These are phyloP conservation scores for Leptogaster cylindrica DNA, from an alignment of 2,888 invertebrate species.

Conservation along the genomic window DNA sequence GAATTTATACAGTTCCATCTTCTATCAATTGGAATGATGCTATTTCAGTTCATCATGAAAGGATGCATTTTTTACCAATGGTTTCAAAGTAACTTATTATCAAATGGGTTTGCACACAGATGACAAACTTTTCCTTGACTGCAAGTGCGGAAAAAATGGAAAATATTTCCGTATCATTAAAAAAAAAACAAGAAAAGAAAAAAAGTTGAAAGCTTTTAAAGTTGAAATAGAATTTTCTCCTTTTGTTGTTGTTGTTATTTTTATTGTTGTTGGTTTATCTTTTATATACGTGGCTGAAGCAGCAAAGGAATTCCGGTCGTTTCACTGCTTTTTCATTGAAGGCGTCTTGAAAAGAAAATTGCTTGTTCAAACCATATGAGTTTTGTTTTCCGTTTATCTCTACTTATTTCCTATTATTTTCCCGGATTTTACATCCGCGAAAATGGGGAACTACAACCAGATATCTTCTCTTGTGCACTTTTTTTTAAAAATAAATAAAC, in stretches of 20 bases:
- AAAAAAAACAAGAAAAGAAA: too few species aligned
- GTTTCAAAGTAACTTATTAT: too few species aligned
- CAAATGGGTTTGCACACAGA: too few species aligned
- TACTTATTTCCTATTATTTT: constrained; percentile 42
- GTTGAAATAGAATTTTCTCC: constrained; percentile 11
- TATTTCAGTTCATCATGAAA: too few species aligned
- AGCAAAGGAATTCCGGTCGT: constrained; percentile 17
- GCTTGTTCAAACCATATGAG: constrained; percentile 46
- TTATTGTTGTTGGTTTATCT: neutral
- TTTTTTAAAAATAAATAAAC: too few species aligned
- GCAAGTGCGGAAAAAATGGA: too few species aligned
- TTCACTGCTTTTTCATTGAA: constrained; percentile 31
- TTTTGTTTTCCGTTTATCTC: constrained; percentile 47
- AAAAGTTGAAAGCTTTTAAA: constrained; percentile 7
- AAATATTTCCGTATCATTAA: constrained; percentile 17
- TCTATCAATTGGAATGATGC: too few species aligned
- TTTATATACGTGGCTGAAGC: constrained; percentile 13
- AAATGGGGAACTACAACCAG: constrained; percentile 13
- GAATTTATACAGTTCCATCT: too few species aligned
- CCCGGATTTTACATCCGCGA: constrained; percentile 13
- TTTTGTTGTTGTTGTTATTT: neutral
- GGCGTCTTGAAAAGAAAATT: constrained; percentile 42
- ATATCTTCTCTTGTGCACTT: too few species aligned
- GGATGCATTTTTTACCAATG: too few species aligned
- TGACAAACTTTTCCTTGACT: too few species aligned